These are phyloP conservation scores for Datnioides undecimradiatus DNA, from an alignment of 2,113 vertebrate species.

Conservation along the genomic window DNA sequence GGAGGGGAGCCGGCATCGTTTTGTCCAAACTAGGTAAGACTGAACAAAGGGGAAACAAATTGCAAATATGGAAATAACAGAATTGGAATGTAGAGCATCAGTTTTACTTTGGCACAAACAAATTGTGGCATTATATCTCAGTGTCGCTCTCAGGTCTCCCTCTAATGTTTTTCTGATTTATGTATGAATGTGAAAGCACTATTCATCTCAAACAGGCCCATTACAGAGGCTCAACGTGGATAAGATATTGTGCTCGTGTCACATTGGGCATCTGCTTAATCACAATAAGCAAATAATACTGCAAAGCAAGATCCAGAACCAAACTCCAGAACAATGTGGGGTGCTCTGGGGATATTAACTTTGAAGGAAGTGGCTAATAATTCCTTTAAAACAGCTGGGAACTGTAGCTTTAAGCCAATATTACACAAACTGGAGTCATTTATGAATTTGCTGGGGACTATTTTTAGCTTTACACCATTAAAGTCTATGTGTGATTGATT, in stretches of 20 bases:
- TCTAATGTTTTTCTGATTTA: background rate
- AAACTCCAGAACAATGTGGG: background rate
- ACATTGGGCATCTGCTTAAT: background rate
- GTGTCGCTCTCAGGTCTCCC: background rate
- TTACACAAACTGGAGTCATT: too few species aligned
- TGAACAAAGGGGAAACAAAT: background rate
- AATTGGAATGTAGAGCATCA: background rate
- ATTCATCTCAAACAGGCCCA: background rate
- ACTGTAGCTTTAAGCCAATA: too few species aligned
- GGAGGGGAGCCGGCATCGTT: constrained; percentile 27
- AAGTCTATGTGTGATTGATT: too few species aligned
- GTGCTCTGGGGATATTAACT: too few species aligned
- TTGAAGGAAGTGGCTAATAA: too few species aligned
- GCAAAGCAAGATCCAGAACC: background rate
- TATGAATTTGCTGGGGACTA: too few species aligned
- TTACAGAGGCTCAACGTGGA: background rate
- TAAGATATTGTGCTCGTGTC: background rate
- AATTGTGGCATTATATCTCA: background rate
- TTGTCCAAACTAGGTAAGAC: constrained; percentile 80
- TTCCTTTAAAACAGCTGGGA: too few species aligned
- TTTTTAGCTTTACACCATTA: too few species aligned
- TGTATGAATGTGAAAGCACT: constrained; percentile 12
- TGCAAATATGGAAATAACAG: background rate
- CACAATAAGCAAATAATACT: background rate
- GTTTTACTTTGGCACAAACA: background rate